Base-by-base conservation (phyloP, 1,140 invertebrate genomes). In the Camponotus floridanus region DNA sequence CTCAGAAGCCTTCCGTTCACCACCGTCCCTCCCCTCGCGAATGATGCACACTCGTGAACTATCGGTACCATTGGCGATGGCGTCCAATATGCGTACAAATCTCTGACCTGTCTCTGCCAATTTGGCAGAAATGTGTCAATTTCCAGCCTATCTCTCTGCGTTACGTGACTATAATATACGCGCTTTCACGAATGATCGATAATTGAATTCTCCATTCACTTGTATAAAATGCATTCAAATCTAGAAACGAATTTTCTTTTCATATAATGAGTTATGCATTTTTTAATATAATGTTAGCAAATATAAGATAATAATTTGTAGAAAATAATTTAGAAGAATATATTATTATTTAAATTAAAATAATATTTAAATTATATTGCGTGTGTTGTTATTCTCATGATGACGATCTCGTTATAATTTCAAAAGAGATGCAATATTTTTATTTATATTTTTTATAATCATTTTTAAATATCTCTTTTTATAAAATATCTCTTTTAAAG, bases 111-210 rank as follows among this genome's bases (percentile, higher is more conserved):
- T 83, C 31, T 11, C 79, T 39, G 4, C 42, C 55, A 73, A 61
- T 74, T 61, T 74, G 67, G 18, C 79, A 83, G 68, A 83, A 83
- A 83, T 74, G 13, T 61, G 79, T 83, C 68, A 71, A 83, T 81
- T 73, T 73, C 18, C 67, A 59, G 36, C 36, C 36, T 71, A 45
- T 81, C 26, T 26, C 33, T 39, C 18, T 36, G 33, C 33, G 55
- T 61, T 26, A 59, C 15, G 33, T 59, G 26, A n/a, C 67, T 51
- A 6, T 68, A 59, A 59, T 45, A 33, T 59, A 81, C 3, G 36
- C 3, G 39, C 21, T 51, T 78, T 78, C 6, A 5, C 6, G 6
- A 5, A 81, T 83, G 0, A 45, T 45, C 39, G 9, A 59, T 13
- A 13, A 61, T 39, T 61, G 4, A 8, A 71, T 71, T 31, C 3